Percentiles rank a stretch among this genome's conserved stretches.
phyloP scores from a whole-genome alignment of 1,140 invertebrate species.

The Drosophila kepulauana region DNA sequence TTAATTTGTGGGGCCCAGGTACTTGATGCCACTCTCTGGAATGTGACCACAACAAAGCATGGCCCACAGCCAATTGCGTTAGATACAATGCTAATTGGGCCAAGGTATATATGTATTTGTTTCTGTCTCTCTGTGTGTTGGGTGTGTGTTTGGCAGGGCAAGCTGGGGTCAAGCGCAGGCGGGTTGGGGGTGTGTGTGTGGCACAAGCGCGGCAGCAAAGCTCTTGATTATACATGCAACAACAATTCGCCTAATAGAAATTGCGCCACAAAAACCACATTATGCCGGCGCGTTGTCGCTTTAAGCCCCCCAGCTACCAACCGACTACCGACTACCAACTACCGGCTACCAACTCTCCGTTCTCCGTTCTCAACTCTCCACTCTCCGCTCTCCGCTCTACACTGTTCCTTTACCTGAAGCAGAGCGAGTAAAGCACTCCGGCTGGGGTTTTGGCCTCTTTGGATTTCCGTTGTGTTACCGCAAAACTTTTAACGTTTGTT shows the following conservation, averaged over 20 bases:
- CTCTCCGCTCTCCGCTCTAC: not conserved
- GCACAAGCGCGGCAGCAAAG: not conserved
- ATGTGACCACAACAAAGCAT: constrained; percentile 70
- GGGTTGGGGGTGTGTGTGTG: not conserved
- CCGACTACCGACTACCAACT: not conserved
- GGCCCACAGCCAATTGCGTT: constrained; percentile 71
- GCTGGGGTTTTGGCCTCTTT: constrained; percentile 37
- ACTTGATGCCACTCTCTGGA: constrained; percentile 44
- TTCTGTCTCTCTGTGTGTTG: not conserved
- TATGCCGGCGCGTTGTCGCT: constrained; percentile 73
- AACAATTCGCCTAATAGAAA: constrained; percentile 66
- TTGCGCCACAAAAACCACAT: constrained; percentile 76
- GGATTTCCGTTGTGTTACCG: constrained; percentile 65
- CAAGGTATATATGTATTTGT: constrained; percentile 29
- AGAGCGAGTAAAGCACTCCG: constrained; percentile 24
- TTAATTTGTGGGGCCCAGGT: constrained; percentile 51
- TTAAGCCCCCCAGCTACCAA: not conserved
- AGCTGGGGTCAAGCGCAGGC: constrained; percentile 3
- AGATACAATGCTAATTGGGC: constrained; percentile 74
- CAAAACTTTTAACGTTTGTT: constrained; percentile 79
- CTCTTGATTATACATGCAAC: constrained; percentile 66
- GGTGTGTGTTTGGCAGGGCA: not conserved
- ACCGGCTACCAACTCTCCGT: not conserved
- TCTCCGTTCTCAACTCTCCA: not conserved
- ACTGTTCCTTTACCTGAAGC: constrained; percentile 33